These are phyloP conservation scores for Punctoribates punctum DNA, from an alignment of 2,888 invertebrate genomes.

Conservation along the genomic window DNA sequence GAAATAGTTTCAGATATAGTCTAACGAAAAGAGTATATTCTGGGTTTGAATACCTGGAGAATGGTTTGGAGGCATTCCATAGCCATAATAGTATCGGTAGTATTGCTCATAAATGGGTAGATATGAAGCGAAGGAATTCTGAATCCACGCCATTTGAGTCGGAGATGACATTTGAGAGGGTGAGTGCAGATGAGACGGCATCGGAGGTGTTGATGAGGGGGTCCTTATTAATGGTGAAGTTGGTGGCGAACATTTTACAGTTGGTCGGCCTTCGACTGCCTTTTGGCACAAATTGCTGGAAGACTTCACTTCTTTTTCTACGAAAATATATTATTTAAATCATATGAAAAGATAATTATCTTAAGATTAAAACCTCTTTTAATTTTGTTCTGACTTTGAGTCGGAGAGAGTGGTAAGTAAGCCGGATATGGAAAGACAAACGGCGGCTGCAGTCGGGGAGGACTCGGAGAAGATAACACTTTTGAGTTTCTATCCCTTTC, in stretches of 20 bases:
- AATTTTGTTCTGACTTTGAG: constrained; percentile 16
- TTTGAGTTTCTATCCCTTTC: constrained; percentile 15
- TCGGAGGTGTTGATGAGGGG: constrained; percentile 8
- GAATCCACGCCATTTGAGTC: background rate
- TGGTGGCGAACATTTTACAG: constrained; percentile 21
- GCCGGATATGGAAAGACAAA: constrained; percentile 8
- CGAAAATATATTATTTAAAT: background rate
- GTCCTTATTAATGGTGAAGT: background rate
- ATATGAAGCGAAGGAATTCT: constrained; percentile 37
- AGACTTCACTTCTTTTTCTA: constrained; percentile 4
- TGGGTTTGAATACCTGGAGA: background rate
- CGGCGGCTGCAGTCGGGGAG: constrained; percentile 6
- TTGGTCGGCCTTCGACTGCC: background rate
- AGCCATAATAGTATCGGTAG: constrained; percentile 44
- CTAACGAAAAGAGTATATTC: background rate
- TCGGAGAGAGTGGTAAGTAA: constrained; percentile 7
- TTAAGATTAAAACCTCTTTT: constrained; percentile 4
- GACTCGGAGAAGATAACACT: background rate
- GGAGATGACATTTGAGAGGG: too few species aligned
- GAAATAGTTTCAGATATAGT: background rate
- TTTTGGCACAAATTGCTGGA: constrained; percentile 30
- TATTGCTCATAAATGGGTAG: constrained; percentile 43
- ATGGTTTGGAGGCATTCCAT: constrained; percentile 23
- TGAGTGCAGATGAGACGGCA: background rate
- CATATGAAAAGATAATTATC: background rate